A percentile compares a stretch with the other conserved stretches of the same genome.
phyloP scores from a whole-genome alignment of 2,113 vertebrate genomes.

The Hydropotes inermis region DNA sequence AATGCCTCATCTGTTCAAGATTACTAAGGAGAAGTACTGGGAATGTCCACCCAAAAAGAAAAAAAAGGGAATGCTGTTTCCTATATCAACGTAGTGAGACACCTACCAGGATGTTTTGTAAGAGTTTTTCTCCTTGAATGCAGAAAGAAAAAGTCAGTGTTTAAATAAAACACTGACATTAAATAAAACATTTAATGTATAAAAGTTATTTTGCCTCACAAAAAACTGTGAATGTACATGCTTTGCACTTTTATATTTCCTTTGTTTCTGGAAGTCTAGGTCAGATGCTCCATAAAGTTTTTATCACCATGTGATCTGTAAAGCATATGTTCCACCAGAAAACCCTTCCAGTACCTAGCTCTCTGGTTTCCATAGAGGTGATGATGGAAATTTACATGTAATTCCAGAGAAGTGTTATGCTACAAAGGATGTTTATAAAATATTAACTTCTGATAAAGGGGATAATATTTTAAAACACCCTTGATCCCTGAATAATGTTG shows the following conservation, averaged over 20 bases:
- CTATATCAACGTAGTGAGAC: neutral
- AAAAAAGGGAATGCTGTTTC: neutral
- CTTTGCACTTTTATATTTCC: neutral
- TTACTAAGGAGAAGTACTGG: neutral
- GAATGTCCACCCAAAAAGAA: neutral
- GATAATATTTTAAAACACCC: neutral
- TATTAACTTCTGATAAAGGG: neutral
- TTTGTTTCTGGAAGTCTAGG: neutral
- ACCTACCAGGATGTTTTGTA: neutral
- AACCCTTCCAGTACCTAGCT: neutral
- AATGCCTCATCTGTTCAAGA: neutral
- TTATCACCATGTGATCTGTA: neutral
- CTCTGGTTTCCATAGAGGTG: neutral
- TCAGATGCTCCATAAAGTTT: neutral
- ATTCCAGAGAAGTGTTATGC: neutral
- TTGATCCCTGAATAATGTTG: neutral
- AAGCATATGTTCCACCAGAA: neutral
- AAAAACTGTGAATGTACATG: neutral
- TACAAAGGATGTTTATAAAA: neutral
- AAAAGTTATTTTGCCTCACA: conserved; percentile 1
- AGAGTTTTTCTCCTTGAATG: neutral
- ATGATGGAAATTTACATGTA: neutral
- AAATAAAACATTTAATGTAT: neutral
- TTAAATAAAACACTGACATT: too few species aligned
- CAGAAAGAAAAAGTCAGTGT: neutral